Percentiles rank a stretch among this genome's conserved stretches.
Conservation (phyloP, 2,888 invertebrate genomes). For the Nasonovia ribisnigri region DNA sequence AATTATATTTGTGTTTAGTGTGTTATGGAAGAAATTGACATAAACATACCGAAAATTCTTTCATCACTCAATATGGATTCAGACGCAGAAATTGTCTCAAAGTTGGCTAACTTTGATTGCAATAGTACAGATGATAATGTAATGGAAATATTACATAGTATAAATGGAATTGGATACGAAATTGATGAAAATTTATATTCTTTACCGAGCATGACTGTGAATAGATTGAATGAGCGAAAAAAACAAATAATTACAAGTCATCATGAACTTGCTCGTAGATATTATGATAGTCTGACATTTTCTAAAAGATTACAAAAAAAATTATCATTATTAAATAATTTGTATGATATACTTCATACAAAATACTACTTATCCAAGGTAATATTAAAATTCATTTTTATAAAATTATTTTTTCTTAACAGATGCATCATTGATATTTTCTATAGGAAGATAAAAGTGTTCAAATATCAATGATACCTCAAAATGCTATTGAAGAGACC, state of each 20-base stretch:
- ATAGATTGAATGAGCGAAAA: constrained; percentile 47
- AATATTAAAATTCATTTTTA: not conserved
- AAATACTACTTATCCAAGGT: constrained; percentile 59
- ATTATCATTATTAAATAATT: constrained; percentile 35
- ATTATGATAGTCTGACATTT: constrained; percentile 55
- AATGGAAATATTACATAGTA: constrained; percentile 51
- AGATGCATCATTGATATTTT: not conserved
- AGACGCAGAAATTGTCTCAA: constrained; percentile 50
- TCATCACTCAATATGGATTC: constrained; percentile 49
- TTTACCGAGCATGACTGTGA: constrained; percentile 57
- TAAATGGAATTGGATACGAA: constrained; percentile 63
- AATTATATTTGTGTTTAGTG: not conserved
- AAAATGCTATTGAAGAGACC: constrained; percentile 56
- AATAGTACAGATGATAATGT: constrained; percentile 49
- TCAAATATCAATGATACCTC: constrained; percentile 53
- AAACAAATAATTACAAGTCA: constrained; percentile 56
- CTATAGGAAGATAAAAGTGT: constrained; percentile 54
- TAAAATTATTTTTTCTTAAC: not conserved
- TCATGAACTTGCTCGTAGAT: constrained; percentile 53
- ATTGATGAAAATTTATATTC: constrained; percentile 60
- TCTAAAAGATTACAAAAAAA: constrained; percentile 58
- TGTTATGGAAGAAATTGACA: constrained; percentile 44
- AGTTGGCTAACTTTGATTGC: constrained; percentile 17
- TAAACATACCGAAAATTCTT: constrained; percentile 40
- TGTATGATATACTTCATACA: constrained; percentile 44